A percentile compares a stretch with the other conserved stretches of the same genome.
Conservation (phyloP, 2,113 vertebrate species). For the Bos javanicus region DNA sequence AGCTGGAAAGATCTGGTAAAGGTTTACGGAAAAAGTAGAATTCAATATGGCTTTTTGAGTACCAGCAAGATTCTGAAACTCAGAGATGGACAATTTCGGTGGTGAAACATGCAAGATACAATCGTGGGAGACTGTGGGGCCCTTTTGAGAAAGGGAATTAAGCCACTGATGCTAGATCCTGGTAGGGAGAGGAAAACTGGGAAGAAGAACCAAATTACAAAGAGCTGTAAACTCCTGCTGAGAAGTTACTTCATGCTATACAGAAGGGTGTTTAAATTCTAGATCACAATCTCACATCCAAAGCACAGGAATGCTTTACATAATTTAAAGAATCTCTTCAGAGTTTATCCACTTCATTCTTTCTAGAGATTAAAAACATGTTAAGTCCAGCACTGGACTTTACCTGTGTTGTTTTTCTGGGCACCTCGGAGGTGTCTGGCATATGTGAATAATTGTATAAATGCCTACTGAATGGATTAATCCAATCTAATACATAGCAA, state of each 20-base stretch:
- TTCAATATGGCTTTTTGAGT: background rate
- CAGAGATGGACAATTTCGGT: background rate
- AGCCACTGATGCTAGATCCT: background rate
- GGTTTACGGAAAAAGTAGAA: background rate
- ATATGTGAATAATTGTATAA: slow-evolving; percentile 9
- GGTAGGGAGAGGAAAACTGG: background rate
- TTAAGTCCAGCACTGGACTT: background rate
- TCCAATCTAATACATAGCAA: background rate
- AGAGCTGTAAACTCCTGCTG: background rate
- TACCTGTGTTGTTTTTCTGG: slow-evolving; percentile 14
- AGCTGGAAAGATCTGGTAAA: background rate
- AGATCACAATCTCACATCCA: background rate
- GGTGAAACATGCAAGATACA: background rate
- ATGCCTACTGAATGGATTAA: background rate
- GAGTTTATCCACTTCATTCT: slow-evolving; percentile 4
- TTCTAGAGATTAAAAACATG: slow-evolving; percentile 15
- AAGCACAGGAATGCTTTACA: background rate
- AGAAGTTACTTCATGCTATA: background rate
- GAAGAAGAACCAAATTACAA: background rate
- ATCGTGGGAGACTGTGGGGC: background rate
- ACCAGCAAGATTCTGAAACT: background rate
- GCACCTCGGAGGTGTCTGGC: background rate
- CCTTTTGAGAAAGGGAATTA: background rate
- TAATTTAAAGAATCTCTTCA: background rate
- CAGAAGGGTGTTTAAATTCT: slow-evolving; percentile 5